phyloP scores from a whole-genome alignment of 1,140 invertebrate species.

The Cryptotermes secundus region DNA sequence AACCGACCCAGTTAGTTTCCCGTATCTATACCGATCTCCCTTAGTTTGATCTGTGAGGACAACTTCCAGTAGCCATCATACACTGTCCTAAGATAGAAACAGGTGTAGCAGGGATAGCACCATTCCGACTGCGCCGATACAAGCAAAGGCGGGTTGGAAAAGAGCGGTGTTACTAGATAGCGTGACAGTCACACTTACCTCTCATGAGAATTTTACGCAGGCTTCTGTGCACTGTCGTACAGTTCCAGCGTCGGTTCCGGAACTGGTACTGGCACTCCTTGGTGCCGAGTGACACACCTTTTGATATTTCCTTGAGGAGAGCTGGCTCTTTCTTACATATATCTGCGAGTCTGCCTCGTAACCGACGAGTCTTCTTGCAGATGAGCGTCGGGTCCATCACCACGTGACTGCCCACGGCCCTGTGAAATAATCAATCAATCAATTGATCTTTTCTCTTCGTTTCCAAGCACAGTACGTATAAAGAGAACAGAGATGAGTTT shows the following conservation, averaged over 20 bases:
- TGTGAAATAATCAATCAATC: slow-evolving; percentile 42
- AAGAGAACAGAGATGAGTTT: no score
- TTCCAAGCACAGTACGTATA: no score
- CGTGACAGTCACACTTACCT: slow-evolving; percentile 58
- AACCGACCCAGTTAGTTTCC: no score
- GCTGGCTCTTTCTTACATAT: slow-evolving; percentile 76
- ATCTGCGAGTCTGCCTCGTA: slow-evolving; percentile 63
- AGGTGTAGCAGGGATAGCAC: no score
- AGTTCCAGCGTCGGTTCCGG: slow-evolving; percentile 80
- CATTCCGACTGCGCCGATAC: no score
- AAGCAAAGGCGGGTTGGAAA: no score
- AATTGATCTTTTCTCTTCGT: no score
- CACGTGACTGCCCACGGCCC: slow-evolving; percentile 77
- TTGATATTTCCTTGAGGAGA: slow-evolving; percentile 72
- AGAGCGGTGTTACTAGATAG: no score
- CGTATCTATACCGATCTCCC: no score
- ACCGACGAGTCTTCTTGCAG: slow-evolving; percentile 75
- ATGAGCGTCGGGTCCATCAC: slow-evolving; percentile 85
- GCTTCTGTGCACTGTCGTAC: slow-evolving; percentile 72
- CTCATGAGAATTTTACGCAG: slow-evolving; percentile 77
- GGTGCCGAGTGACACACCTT: slow-evolving; percentile 74
- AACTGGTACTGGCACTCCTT: slow-evolving; percentile 85
- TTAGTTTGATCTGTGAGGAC: no score
- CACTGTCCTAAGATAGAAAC: no score
- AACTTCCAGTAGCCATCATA: no score